Conservation (phyloP, 2,888 invertebrate species). For the Deladenus siricidicola region DNA sequence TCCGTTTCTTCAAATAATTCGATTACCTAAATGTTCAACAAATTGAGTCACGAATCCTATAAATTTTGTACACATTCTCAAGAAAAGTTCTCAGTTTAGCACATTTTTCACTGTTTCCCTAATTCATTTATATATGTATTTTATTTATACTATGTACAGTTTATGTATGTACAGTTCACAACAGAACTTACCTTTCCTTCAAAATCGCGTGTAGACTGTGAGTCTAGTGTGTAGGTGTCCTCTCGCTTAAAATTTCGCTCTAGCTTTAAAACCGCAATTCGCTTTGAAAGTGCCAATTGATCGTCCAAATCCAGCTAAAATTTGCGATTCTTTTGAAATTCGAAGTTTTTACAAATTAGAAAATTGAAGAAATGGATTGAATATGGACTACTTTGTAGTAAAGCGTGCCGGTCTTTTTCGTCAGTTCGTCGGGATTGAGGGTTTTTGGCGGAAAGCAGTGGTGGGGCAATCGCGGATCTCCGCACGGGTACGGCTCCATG, state of each 20-base stretch:
- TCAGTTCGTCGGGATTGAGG: slow-evolving; percentile 65
- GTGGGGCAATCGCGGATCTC: slow-evolving; percentile 76
- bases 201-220: slow-evolving; percentile 42
- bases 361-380: slow-evolving; percentile 3
- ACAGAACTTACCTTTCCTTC: slow-evolving; percentile 41
- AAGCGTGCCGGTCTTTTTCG: slow-evolving; percentile 71
- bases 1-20: slow-evolving; percentile 50
- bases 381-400: slow-evolving; percentile 73
- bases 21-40: slow-evolving; percentile 41
- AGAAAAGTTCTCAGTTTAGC: too few relatives aligned
- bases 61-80: too few relatives aligned
- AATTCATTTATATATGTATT: not conserved
- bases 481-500: slow-evolving; percentile 65
- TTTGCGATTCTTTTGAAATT: too few relatives aligned
- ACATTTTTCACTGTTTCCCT: not conserved
- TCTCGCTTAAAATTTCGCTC: slow-evolving; percentile 48
- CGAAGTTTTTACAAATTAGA: too few relatives aligned
- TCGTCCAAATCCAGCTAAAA: slow-evolving; percentile 43
- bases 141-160: too few relatives aligned
- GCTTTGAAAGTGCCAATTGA: slow-evolving; percentile 39
- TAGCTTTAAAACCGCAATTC: slow-evolving; percentile 46
- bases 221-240: slow-evolving; percentile 51
- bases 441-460: slow-evolving; percentile 70
- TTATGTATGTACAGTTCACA: too few relatives aligned
- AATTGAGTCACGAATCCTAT: too few relatives aligned